Percentiles rank a stretch among this genome's conserved stretches.
phyloP scores from a whole-genome alignment of 2,113 vertebrate genomes.

The Esox niger region DNA sequence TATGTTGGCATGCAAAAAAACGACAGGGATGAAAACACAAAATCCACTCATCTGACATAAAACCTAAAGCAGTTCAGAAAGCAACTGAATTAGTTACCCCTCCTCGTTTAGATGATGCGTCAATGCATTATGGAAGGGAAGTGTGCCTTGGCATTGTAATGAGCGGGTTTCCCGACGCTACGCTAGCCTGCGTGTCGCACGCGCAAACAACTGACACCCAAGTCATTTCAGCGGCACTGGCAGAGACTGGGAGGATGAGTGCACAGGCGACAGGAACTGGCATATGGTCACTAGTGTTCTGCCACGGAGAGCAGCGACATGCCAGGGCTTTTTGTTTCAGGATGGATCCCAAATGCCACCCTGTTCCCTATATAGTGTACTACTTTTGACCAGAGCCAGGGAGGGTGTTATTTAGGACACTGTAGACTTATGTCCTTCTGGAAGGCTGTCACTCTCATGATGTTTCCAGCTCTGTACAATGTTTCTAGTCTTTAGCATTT shows the following conservation, averaged over 20 bases:
- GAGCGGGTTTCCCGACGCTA: too few relatives aligned
- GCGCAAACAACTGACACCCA: conserved; percentile 60
- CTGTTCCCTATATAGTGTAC: neutral
- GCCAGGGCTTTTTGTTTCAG: conserved; percentile 58
- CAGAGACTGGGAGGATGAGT: conserved; percentile 25
- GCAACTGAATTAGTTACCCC: conserved; percentile 44
- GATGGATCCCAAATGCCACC: neutral
- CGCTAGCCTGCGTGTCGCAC: conserved; percentile 56
- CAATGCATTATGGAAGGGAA: conserved; percentile 38
- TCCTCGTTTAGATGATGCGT: conserved; percentile 40
- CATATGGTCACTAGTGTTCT: conserved; percentile 62
- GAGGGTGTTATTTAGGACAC: too few relatives aligned
- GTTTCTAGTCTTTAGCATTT: too few relatives aligned
- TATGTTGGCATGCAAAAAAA: neutral
- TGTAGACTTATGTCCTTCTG: too few relatives aligned
- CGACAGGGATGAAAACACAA: conserved; percentile 6
- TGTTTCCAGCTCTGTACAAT: too few relatives aligned
- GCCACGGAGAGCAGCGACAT: conserved; percentile 56
- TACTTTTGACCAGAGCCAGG: too few relatives aligned
- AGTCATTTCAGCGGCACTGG: conserved; percentile 54
- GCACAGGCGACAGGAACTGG: conserved; percentile 65
- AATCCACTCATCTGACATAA: conserved; percentile 16
- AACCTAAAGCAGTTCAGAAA: conserved; percentile 45
- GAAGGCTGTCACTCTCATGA: too few relatives aligned
- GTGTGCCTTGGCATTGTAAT: conserved; percentile 40